phyloP scores from a whole-genome alignment of 2,888 invertebrate genomes.

The Tetranychus truncatus region DNA sequence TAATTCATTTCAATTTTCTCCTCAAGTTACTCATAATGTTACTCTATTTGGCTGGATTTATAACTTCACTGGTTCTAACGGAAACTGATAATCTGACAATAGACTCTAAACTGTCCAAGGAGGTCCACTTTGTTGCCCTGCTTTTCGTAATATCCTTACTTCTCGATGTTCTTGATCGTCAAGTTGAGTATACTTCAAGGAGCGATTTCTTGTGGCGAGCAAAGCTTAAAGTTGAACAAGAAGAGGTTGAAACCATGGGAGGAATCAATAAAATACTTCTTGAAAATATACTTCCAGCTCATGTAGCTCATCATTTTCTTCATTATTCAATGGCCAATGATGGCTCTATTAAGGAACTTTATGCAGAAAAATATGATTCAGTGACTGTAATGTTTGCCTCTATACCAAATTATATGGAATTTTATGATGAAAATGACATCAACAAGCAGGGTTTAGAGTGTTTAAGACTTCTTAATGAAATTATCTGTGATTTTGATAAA shows the following conservation, averaged over 20 bases:
- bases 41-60: constrained; percentile 14
- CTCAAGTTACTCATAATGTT: constrained; percentile 59
- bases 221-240: constrained; percentile 69
- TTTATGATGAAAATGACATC: constrained; percentile 88
- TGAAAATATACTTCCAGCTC: constrained; percentile 87
- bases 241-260: constrained; percentile 85
- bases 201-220: constrained; percentile 86
- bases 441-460: constrained; percentile 91
- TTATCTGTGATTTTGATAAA: constrained; percentile 95
- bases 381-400: constrained; percentile 97
- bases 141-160: constrained; percentile 10
- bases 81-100: constrained; percentile 2
- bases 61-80: not conserved
- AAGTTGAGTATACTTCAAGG: constrained; percentile 75
- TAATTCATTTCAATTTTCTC: constrained; percentile 63
- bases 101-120: not conserved
- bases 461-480: constrained; percentile 77
- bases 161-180: constrained; percentile 30
- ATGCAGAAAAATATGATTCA: constrained; percentile 78
- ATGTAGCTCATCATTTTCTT: constrained; percentile 84
- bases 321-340: constrained; percentile 39
- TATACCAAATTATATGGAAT: constrained; percentile 92
- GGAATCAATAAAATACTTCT: constrained; percentile 88
- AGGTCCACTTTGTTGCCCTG: not conserved
- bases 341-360: constrained; percentile 45